Evolutionary conservation across 2,113 vertebrate genomes (phyloP), one percentile per base, ranked within the genome.

Genomic region (Esox niger): DNA sequence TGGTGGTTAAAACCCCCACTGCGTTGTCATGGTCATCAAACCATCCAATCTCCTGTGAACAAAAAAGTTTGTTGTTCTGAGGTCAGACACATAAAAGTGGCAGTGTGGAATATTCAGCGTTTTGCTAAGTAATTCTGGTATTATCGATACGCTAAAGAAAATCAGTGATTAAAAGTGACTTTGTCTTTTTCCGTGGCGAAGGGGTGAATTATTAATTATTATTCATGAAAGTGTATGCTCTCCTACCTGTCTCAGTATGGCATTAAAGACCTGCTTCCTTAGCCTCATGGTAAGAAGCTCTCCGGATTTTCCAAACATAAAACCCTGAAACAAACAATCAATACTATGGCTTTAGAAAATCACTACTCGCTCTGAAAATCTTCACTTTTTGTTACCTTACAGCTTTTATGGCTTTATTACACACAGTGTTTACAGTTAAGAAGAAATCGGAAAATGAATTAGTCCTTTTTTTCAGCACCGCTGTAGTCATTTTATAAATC

Each of bases 21-120:
- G 79, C 84, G 82, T 91, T 88, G 67, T 84, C 86, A 76, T 86
- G 88, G 78, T 93, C 88, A 86, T 93, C 92, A 33, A 93, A 93
- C 87, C 90, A 91, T 47, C 84, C 88, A 29, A 81, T 81, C 35
- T 83, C 77, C 81, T 61, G 38, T 43, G 17, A 61, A 27, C 67
- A 60, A 77, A 75, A 66, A n/a, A 69, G 72, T 78, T 82, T 68
- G n/a, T n/a, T n/a, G 62, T 58, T 31, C 62, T 65, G 64, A 73
- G 64, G 64, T 77, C 27, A 54, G 69, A 76, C 63, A 74, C 75
- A 77, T 76, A 70, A 78, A 62, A 4, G 78, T 74, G 76, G 57
- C 70, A 56, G 71, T 70, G 13, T 8, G 8, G 20, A 29, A 25
- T 57, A 3, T 0, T 27, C 11, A n/a, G n/a, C n/a, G n/a, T 4